A percentile compares a stretch with the other conserved stretches of the same genome.
Conservation (phyloP, 2,888 invertebrate species). For the Mythimna ferrago region DNA sequence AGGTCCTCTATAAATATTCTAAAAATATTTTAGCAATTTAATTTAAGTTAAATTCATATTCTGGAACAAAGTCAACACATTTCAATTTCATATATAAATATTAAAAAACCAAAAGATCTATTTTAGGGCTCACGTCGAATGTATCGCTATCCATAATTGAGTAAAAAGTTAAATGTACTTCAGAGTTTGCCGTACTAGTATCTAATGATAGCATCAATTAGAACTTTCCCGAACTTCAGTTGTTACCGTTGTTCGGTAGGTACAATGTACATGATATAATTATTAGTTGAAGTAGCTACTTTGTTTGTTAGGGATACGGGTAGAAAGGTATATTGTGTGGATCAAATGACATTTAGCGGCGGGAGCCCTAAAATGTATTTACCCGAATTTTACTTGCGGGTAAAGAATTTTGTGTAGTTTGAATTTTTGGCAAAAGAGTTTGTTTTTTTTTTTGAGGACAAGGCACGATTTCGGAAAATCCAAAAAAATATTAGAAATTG, state of each 20-base stretch:
- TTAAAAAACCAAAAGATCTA: not conserved
- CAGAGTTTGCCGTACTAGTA: conserved; percentile 48
- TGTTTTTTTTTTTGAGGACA: too few relatives aligned
- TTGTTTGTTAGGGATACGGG: conserved; percentile 28
- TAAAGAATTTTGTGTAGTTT: not conserved
- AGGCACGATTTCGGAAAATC: too few relatives aligned
- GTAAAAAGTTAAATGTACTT: conserved; percentile 55
- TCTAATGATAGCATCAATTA: conserved; percentile 68
- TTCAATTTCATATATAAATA: not conserved
- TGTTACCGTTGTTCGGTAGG: conserved; percentile 49
- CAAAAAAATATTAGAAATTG: not conserved
- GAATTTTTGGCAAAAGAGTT: not conserved
- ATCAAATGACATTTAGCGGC: conserved; percentile 31
- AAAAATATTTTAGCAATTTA: not conserved
- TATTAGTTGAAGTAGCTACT: conserved; percentile 57
- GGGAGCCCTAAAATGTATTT: conserved; percentile 13
- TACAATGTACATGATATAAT: conserved; percentile 57
- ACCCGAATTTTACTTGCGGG: not conserved
- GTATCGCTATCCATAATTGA: conserved; percentile 45
- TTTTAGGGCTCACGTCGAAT: conserved; percentile 4
- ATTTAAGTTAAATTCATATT: not conserved
- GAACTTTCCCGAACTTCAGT: conserved; percentile 64
- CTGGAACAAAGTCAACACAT: not conserved
- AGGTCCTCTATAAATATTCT: too few relatives aligned
- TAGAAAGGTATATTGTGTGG: conserved; percentile 30